Percentiles rank a stretch among this genome's conserved stretches.
phyloP scores from a whole-genome alignment of 1,140 invertebrate species.

The Drosophila leontia region DNA sequence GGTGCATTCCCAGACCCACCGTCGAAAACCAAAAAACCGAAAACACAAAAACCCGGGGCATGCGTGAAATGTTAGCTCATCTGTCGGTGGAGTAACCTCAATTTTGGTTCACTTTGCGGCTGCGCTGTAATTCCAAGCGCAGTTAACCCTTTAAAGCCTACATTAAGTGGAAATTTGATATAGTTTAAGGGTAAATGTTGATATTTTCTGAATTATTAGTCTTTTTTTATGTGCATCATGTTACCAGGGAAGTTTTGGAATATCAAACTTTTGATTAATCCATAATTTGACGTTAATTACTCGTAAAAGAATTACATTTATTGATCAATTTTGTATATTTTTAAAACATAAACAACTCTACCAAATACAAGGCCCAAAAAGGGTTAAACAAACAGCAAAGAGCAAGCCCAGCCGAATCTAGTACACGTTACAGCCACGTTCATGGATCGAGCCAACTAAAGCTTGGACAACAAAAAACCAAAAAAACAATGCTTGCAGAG shows the following conservation, averaged over 20 bases:
- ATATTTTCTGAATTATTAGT: background rate
- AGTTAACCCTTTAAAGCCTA: constrained; percentile 36
- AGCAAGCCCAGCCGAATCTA: constrained; percentile 41
- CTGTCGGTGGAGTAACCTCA: constrained; percentile 72
- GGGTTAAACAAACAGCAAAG: constrained; percentile 36
- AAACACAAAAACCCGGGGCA: constrained; percentile 20
- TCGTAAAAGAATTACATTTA: too few relatives aligned
- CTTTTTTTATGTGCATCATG: background rate
- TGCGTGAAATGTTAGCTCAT: constrained; percentile 74
- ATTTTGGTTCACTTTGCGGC: constrained; percentile 76
- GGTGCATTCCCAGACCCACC: constrained; percentile 33
- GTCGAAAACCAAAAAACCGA: background rate
- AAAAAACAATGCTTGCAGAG: constrained; percentile 28
- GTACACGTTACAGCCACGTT: constrained; percentile 53
- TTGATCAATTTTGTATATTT: too few relatives aligned
- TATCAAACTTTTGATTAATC: too few relatives aligned
- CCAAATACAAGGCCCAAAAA: too few relatives aligned
- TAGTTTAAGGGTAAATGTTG: background rate
- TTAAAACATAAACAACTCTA: too few relatives aligned
- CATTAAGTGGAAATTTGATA: background rate
- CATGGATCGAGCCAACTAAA: constrained; percentile 11
- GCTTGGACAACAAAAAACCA: constrained; percentile 8
- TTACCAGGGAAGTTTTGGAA: too few relatives aligned
- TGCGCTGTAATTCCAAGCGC: constrained; percentile 58
- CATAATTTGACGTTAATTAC: too few relatives aligned